phyloP scores from a whole-genome alignment of 2,797 vertebrate species.

The Lepus oiostolus region DNA sequence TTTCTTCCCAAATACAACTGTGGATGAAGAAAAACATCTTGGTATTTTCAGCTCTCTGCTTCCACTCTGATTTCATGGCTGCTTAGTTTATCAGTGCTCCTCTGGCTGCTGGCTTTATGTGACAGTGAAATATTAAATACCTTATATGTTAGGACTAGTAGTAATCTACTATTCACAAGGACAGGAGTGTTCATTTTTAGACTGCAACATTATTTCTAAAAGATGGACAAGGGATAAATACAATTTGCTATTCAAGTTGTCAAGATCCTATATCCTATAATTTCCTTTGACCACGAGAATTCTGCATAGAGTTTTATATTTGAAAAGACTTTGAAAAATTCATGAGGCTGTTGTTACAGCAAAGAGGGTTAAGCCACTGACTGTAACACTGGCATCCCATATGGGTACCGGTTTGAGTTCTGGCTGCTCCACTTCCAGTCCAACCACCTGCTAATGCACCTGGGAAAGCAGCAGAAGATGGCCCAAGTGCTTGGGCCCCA shows the following conservation, averaged over 20 bases:
- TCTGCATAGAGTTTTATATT: constrained; percentile 54
- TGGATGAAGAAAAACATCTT: neutral
- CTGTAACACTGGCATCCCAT: too few relatives aligned
- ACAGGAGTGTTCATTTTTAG: constrained; percentile 54
- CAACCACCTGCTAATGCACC: too few relatives aligned
- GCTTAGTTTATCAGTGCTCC: neutral
- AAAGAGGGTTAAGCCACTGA: too few relatives aligned
- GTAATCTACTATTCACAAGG: neutral
- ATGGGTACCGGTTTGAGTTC: too few relatives aligned
- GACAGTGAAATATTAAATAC: constrained; percentile 41
- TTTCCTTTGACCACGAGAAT: constrained; percentile 47
- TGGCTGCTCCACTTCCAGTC: too few relatives aligned
- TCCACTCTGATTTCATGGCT: neutral
- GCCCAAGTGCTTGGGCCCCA: too few relatives aligned
- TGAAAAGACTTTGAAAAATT: constrained; percentile 45
- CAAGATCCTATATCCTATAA: constrained; percentile 38
- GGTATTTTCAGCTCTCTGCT: constrained; percentile 18
- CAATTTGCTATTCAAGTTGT: constrained; percentile 40
- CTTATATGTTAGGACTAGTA: neutral
- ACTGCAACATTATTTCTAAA: constrained; percentile 58
- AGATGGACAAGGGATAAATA: constrained; percentile 43
- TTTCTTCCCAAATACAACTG: constrained; percentile 43
- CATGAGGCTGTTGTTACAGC: too few relatives aligned
- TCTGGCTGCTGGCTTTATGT: constrained; percentile 21
- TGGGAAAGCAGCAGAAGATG: too few relatives aligned